phyloP scores from a whole-genome alignment of 2,113 vertebrate species.

The Nannospalax galili region DNA sequence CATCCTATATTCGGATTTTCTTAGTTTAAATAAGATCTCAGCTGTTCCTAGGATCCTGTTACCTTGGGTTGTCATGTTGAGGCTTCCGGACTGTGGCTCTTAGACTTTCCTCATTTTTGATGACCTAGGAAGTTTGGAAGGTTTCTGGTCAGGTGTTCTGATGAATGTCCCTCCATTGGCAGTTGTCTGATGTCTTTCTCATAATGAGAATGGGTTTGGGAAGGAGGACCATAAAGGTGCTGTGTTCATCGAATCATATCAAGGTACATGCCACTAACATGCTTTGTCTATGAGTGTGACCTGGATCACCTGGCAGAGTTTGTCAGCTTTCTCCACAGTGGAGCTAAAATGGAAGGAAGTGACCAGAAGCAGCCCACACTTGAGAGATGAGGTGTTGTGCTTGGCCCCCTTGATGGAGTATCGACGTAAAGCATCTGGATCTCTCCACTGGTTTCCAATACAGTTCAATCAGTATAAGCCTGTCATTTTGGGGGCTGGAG shows the following conservation, averaged over 20 bases:
- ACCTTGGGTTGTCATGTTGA: too few relatives aligned
- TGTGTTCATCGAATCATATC: neutral
- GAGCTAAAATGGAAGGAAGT: neutral
- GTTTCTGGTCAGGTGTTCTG: neutral
- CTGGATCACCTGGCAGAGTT: too few relatives aligned
- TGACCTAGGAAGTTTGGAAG: neutral
- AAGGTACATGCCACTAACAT: rapidly evolving
- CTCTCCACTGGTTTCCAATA: neutral
- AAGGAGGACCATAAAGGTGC: neutral
- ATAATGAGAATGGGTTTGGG: neutral
- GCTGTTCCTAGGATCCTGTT: neutral
- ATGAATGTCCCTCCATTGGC: neutral
- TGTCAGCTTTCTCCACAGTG: neutral
- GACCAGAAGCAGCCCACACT: too few relatives aligned
- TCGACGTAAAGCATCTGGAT: neutral
- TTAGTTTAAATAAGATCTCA: neutral
- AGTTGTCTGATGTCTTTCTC: neutral
- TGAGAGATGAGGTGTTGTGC: neutral
- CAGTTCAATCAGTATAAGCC: neutral
- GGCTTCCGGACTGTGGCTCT: neutral
- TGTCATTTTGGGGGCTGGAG: neutral
- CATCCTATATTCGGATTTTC: neutral
- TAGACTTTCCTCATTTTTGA: neutral
- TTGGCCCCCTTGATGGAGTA: neutral
- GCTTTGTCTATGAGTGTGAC: too few relatives aligned